A percentile compares a stretch with the other conserved stretches of the same genome.
Conservation (phyloP, 2,113 vertebrate genomes). For the Xiphophorus hellerii region DNA sequence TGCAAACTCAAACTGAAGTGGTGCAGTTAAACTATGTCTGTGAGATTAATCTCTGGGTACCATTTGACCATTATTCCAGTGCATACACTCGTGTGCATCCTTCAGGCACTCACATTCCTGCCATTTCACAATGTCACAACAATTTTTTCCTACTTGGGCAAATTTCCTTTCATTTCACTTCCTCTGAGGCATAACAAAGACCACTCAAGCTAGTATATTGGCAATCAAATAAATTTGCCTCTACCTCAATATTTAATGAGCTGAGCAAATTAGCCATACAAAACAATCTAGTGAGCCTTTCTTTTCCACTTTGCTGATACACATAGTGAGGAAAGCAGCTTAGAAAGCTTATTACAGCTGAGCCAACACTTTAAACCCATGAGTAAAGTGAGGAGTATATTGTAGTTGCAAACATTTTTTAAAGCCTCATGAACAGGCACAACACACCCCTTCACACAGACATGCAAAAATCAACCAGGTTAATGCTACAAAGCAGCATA, state of each 20-base stretch:
- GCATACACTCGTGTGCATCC: slow-evolving; percentile 19
- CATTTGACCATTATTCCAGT: slow-evolving; percentile 4
- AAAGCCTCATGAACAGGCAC: neutral
- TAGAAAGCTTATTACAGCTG: slow-evolving; percentile 51
- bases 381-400: slow-evolving; percentile 18
- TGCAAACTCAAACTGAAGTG: neutral
- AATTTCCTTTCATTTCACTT: slow-evolving; percentile 53
- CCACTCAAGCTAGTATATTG: slow-evolving; percentile 69
- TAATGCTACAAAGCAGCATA: neutral
- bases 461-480: slow-evolving; percentile 5
- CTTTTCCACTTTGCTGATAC: slow-evolving; percentile 63
- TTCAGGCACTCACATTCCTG: slow-evolving; percentile 26
- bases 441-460: neutral
- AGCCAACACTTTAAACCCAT: slow-evolving; percentile 49
- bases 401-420: slow-evolving; percentile 12
- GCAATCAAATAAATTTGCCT: slow-evolving; percentile 78
- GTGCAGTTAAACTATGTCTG: neutral
- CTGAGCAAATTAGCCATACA: slow-evolving; percentile 78
- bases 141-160: slow-evolving; percentile 17
- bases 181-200: slow-evolving; percentile 73
- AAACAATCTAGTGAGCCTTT: slow-evolving; percentile 75
- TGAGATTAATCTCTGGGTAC: neutral
- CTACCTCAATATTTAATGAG: slow-evolving; percentile 82
- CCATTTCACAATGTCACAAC: slow-evolving; percentile 25
- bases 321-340: slow-evolving; percentile 46